These are phyloP conservation scores for Acleris laterana DNA, from an alignment of 2,888 invertebrate species.

Conservation along the genomic window DNA sequence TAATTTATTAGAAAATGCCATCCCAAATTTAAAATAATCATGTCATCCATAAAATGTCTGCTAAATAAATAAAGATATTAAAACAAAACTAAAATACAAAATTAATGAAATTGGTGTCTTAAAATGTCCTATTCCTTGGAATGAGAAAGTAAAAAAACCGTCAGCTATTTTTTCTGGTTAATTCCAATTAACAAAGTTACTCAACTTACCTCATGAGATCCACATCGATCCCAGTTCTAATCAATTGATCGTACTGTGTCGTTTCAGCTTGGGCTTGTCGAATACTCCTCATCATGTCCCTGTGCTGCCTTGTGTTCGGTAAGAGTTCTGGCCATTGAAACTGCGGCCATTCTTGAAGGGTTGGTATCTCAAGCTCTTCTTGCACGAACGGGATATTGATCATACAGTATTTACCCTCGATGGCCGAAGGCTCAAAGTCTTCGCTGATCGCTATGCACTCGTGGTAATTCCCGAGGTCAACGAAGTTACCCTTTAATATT, in stretches of 20 bases:
- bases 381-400: constrained; percentile 54
- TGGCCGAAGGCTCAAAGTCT: constrained; percentile 11
- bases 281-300: constrained; percentile 17
- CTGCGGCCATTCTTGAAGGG: constrained; percentile 42
- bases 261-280: constrained; percentile 4
- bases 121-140: no score
- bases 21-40: no score
- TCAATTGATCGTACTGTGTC: neutral
- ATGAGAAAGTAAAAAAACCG: no score
- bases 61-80: no score
- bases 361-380: constrained; percentile 43
- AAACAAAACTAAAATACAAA: no score
- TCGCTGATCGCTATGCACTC: constrained; percentile 9
- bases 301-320: constrained; percentile 21
- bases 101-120: no score
- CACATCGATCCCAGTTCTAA: neutral
- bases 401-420: constrained; percentile 55
- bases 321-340: constrained; percentile 39
- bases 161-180: no score
- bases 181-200: no score
- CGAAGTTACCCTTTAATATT: neutral
- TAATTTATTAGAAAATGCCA: no score
- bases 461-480: constrained; percentile 8
- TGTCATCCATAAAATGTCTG: no score
- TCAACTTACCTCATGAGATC: constrained; percentile 12